phyloP scores from a whole-genome alignment of 2,113 vertebrate species.

The Montifringilla adamsi region DNA sequence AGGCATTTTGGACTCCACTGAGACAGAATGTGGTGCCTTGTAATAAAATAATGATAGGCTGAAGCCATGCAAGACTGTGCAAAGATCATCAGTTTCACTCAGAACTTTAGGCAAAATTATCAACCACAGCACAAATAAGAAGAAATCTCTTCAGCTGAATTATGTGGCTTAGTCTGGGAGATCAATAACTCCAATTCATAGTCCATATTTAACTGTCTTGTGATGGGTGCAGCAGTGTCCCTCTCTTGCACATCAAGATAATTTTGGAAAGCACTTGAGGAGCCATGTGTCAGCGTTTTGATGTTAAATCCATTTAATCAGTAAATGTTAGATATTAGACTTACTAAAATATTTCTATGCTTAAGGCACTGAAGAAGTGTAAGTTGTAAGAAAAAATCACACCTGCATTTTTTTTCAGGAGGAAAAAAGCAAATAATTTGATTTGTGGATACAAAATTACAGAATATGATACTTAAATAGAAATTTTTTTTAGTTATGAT shows the following conservation, averaged over 20 bases:
- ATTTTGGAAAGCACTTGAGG: constrained; percentile 9
- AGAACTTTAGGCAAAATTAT: neutral
- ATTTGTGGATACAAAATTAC: neutral
- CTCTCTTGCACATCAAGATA: neutral
- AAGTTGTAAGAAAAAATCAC: neutral
- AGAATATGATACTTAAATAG: neutral
- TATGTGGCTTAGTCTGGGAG: neutral
- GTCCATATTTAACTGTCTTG: neutral
- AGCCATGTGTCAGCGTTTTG: neutral
- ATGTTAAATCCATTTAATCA: neutral
- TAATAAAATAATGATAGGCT: neutral
- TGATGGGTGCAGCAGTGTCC: neutral
- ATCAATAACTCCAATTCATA: neutral
- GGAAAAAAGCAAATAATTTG: neutral
- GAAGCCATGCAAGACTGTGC: neutral
- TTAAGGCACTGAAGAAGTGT: neutral
- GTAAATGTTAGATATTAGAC: neutral
- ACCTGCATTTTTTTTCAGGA: neutral
- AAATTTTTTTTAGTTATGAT: neutral
- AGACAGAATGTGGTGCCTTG: neutral
- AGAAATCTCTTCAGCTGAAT: constrained; percentile 2
- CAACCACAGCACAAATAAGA: neutral
- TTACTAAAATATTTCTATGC: neutral
- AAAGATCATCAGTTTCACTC: constrained; percentile 10
- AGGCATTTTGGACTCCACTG: neutral